Evolutionary conservation across 2,797 vertebrate genomes (phyloP).

Genomic region (Galagoides demidoff): DNA sequence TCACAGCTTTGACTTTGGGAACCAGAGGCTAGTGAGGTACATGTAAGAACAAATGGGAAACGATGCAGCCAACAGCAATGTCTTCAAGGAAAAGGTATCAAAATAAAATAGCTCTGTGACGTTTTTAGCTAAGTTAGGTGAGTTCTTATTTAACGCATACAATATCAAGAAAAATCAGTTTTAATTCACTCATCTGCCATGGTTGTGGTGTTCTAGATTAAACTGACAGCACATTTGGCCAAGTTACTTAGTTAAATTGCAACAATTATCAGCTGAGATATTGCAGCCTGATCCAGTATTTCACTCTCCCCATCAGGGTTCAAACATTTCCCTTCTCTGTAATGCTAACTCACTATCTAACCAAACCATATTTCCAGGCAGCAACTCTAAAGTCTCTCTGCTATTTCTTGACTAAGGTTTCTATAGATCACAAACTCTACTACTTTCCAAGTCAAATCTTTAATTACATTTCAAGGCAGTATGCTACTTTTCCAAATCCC

Average conservation of each 20-base stretch:
- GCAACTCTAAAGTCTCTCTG: background rate
- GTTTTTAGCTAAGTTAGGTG: background rate
- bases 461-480: constrained; percentile 8
- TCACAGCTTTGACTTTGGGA: background rate
- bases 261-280: background rate
- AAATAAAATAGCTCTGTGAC: background rate
- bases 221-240: background rate
- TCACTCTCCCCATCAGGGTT: background rate
- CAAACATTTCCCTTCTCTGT: background rate
- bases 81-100: constrained; percentile 30
- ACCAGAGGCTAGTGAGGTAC: background rate
- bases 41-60: background rate
- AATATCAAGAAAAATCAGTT: background rate
- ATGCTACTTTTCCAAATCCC: background rate
- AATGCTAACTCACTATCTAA: background rate
- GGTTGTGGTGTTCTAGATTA: background rate
- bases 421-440: background rate
- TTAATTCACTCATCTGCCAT: background rate
- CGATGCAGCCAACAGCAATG: background rate
- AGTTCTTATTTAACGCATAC: background rate
- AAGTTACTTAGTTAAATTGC: background rate
- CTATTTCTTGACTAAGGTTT: background rate
- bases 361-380: background rate
- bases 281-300: background rate
- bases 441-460: background rate